Conservation (phyloP, 2,113 vertebrate genomes). For the Meles meles region DNA sequence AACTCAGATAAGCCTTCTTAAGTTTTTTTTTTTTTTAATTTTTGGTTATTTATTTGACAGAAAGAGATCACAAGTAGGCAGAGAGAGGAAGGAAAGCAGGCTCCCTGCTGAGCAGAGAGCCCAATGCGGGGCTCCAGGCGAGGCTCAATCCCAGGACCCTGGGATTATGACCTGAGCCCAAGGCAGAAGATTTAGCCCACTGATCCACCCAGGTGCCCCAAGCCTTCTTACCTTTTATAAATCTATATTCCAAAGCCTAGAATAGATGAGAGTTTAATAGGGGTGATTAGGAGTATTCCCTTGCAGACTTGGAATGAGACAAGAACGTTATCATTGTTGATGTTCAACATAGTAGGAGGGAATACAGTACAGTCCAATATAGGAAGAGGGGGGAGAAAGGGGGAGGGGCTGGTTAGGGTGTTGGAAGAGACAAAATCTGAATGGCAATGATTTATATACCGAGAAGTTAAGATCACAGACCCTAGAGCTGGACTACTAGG, state of each 20-base stretch:
- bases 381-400: background rate
- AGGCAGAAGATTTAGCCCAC: too few species aligned
- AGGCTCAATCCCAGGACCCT: too few species aligned
- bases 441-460: background rate
- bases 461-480: background rate
- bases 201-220: background rate
- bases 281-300: background rate
- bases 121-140: too few species aligned
- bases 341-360: background rate
- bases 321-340: background rate
- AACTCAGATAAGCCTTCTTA: background rate
- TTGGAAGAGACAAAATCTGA: background rate
- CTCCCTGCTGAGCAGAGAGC: too few species aligned
- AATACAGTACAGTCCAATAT: background rate
- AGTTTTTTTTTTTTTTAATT: too few species aligned
- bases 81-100: too few species aligned
- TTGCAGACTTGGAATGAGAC: background rate
- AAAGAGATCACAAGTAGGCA: too few species aligned
- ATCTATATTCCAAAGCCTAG: background rate
- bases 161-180: too few species aligned
- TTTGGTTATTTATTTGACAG: too few species aligned
- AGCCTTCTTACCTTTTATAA: background rate
- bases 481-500: background rate
- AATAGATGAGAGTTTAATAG: background rate
- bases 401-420: background rate